Evolutionary conservation across 2,888 invertebrate genomes (phyloP), one percentile per base, ranked within the genome.

Genomic region (Drosophila affinis): DNA sequence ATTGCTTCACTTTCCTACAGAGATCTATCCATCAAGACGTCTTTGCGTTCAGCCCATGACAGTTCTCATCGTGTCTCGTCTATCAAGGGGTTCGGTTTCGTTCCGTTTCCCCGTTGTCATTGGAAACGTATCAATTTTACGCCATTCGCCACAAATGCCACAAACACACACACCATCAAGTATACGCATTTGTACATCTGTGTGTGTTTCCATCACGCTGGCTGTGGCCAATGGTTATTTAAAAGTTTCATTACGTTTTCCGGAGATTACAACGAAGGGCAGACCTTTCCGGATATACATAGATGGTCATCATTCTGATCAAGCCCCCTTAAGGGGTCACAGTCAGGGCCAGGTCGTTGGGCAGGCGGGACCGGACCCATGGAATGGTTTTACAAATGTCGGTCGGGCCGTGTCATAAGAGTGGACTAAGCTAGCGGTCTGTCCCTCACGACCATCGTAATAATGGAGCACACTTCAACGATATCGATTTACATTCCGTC

Each of bases 11-110:
- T 57, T 45, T 52, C 71, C 46, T 55, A 76, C 32, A 14, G 39
- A 39, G 39, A 52, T 58, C 49, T 69, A 77, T 78, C 74, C 62
- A 81, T 81, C 81, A 84, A 70, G 44, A 46, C 3, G 69, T 51
- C 63, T 53, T 54, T 62, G 39, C 47, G 64, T 54, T 60, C 52
- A 45, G 52, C 32, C 52, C 46, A 60, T 72, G 72, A 77, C 81
- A 85, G 67, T 69, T 85, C 70, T 65, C 62, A 77, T 77, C 74
- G 61, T 45, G 65, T 48, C 67, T 57, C 68, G 54, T 64, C 56
- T 18, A 60, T 60, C 56, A 60, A 60, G 39, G 55, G 56, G 27
- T 17, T 56, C 29, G 47, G 9, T 14, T 12, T 5, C 12, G 39
- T 18, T 14, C 39, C 39, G 39, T 18, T 55, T 57, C 60, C 60